Evolutionary conservation across 2,113 vertebrate species (phyloP), one percentile per base, ranked within the genome.

Genomic region (Etheostoma spectabile): DNA sequence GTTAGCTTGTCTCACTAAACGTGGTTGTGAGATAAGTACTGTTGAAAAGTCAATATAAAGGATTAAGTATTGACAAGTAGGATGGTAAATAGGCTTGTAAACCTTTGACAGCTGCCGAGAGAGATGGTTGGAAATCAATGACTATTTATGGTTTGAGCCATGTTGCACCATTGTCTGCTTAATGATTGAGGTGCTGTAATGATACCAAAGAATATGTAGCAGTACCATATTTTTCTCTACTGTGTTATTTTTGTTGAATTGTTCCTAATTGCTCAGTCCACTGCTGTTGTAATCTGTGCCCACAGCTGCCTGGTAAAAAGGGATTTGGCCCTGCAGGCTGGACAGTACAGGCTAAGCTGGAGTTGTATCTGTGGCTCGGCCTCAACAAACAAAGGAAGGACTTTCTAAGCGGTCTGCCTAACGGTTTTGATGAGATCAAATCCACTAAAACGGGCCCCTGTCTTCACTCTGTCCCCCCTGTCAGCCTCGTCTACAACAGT

Each of bases 311-410:
- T 0, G 98, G 98, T 27, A 99, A 99, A 91, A 95, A 96, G 35
- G 96, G 98, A 0, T 98, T 99, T 1, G 98, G 98, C 12, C 95
- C 96, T 0, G 97, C 97, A 0, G 98, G 98, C 42, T 99, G 98
- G 98, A 98, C 98, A 0, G 98, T 99, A 15, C 98, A 99, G 89
- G 97, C 97, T 48, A 99, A 99, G 85, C 95, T 98, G 92, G 98
- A 99, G 94, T 86, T 98, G 45, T 99, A 99, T 91, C 90, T 99
- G 72, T 99, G 98, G 98, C 95, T 99, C 52, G 97, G 98, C 33
- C 95, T 99, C 79, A 99, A 94, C 93, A 98, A 97, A 82, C 97
- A 99, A 61, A 95, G 96, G 72, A 98, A 96, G 83, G 98, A 99
- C 82, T 98, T 97, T 90, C 93, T 99, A 46, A 92, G 82, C 0